phyloP scores from a whole-genome alignment of 1,140 invertebrate species.

The Drosophila parabipectinata region DNA sequence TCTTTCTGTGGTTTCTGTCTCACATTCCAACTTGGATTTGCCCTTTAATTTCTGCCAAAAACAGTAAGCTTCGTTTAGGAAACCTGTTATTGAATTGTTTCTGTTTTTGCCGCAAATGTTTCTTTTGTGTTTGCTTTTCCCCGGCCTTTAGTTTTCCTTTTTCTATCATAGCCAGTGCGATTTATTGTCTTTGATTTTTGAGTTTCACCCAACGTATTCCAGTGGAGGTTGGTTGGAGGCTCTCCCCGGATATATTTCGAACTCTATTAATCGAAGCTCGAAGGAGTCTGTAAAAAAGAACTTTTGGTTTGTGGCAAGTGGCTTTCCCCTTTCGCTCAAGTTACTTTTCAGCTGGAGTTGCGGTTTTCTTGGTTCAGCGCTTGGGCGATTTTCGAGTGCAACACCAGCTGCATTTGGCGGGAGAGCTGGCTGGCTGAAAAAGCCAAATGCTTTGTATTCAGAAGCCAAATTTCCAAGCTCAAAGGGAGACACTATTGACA shows the following conservation, averaged over 20 bases:
- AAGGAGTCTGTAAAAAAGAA: not conserved
- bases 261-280: not conserved
- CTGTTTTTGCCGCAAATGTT: not conserved
- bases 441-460: not conserved
- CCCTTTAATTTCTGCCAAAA: slow-evolving; percentile 28
- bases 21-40: slow-evolving; percentile 23
- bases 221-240: too few relatives aligned
- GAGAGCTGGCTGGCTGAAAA: not conserved
- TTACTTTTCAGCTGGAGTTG: slow-evolving; percentile 15
- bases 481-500: not conserved
- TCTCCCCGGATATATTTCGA: not conserved
- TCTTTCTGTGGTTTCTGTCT: slow-evolving; percentile 2
- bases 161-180: not conserved
- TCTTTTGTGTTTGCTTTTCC: slow-evolving; percentile 1
- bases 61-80: not conserved
- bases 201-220: too few relatives aligned
- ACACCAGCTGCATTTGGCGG: slow-evolving; percentile 30
- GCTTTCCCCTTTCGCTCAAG: slow-evolving; percentile 8
- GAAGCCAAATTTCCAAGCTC: not conserved
- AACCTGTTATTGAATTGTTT: slow-evolving; percentile 2
- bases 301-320: not conserved
- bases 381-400: slow-evolving; percentile 58
- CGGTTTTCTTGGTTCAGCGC: slow-evolving; percentile 52
- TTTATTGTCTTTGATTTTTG: not conserved
- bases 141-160: not conserved